phyloP scores from a whole-genome alignment of 2,888 invertebrate genomes.

The Rhagium mordax region DNA sequence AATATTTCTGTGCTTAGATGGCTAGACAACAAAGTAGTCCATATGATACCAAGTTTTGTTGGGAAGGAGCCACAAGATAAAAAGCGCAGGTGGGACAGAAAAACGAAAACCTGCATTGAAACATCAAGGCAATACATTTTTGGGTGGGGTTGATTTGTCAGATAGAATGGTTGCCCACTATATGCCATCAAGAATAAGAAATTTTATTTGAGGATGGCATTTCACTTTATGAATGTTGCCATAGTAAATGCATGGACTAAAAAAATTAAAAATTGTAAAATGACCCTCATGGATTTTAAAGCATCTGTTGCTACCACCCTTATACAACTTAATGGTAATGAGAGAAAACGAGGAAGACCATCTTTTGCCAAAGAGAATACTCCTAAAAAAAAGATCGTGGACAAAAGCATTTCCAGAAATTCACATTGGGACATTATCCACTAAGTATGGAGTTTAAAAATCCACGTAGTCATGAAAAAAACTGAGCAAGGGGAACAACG shows the following conservation, averaged over 20 bases:
- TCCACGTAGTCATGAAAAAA: constrained; percentile 38
- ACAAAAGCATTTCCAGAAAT: constrained; percentile 37
- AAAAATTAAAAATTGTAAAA: constrained; percentile 27
- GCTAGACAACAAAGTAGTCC: constrained; percentile 39
- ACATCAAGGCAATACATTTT: constrained; percentile 29
- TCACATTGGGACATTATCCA: constrained; percentile 32
- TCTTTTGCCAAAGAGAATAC: constrained; percentile 5
- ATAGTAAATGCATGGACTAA: constrained; percentile 26
- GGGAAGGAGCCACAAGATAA: constrained; percentile 35
- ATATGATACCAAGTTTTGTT: constrained; percentile 40
- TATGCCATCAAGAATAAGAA: constrained; percentile 39
- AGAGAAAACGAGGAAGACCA: constrained; percentile 36
- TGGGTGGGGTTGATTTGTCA: constrained; percentile 33
- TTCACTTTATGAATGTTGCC: constrained; percentile 17
- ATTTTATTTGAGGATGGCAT: constrained; percentile 34
- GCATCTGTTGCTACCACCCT: constrained; percentile 35
- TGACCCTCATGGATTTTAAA: constrained; percentile 37
- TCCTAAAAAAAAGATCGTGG: constrained; percentile 34
- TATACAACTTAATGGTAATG: constrained; percentile 33
- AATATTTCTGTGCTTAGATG: constrained; percentile 39
- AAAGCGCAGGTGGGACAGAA: constrained; percentile 42
- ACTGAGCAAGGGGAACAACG: constrained; percentile 33
- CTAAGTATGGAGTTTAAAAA: constrained; percentile 35
- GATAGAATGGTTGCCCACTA: constrained; percentile 36
- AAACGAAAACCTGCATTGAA: constrained; percentile 33